Conservation (phyloP, 1,140 invertebrate species). For the Melitaea cinxia region DNA sequence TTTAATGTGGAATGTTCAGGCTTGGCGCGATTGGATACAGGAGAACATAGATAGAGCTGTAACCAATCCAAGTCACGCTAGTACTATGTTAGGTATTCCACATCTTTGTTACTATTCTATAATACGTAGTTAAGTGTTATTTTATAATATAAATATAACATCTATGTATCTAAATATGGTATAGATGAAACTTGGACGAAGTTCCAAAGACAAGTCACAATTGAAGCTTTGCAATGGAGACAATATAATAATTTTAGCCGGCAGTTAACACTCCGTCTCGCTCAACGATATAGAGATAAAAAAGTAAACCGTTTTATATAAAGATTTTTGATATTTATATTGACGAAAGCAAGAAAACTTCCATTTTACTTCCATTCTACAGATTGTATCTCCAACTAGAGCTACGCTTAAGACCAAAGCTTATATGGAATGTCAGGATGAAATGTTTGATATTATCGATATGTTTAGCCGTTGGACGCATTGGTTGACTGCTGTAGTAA, state of each 20-base stretch:
- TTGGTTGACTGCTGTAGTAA: constrained; percentile 63
- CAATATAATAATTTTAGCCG: constrained; percentile 70
- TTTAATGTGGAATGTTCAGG: constrained; percentile 70
- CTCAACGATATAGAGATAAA: constrained; percentile 61
- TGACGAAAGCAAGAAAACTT: background rate
- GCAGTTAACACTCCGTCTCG: constrained; percentile 59
- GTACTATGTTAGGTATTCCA: constrained; percentile 28
- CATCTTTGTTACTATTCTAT: background rate
- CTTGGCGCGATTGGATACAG: constrained; percentile 70
- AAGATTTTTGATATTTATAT: background rate
- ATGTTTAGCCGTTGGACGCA: constrained; percentile 71
- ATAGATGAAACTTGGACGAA: constrained; percentile 50
- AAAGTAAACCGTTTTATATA: constrained; percentile 39
- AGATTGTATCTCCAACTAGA: constrained; percentile 60
- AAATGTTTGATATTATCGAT: constrained; percentile 67
- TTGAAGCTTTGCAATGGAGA: constrained; percentile 66
- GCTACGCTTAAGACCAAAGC: constrained; percentile 52
- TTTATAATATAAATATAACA: background rate
- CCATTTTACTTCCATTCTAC: constrained; percentile 8
- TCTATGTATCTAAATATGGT: constrained; percentile 34
- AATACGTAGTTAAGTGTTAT: background rate
- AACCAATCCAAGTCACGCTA: constrained; percentile 30
- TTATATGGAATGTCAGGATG: constrained; percentile 57
- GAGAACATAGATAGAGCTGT: constrained; percentile 59
- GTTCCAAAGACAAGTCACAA: constrained; percentile 54